Base-by-base conservation (phyloP, 2,888 invertebrate genomes). In the Bursaphelenchus okinawaensis region DNA sequence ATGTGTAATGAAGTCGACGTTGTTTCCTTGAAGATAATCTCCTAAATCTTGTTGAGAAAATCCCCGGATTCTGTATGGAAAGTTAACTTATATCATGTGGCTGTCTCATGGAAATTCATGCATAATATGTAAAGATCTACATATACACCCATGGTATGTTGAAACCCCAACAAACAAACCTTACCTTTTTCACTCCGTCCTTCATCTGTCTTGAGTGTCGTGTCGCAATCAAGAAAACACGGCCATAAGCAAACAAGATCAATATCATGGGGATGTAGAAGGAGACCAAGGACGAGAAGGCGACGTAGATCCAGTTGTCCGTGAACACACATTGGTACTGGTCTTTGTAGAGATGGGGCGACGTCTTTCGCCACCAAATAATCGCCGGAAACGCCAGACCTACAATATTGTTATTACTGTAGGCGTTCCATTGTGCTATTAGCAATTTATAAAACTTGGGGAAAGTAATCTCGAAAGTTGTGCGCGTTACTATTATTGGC, bases 201-300 rank as follows among this genome's bases (percentile, higher is more conserved):
- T 74, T 62, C 67, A 75, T 67, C 63, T 74, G 72, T 54, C 68
- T 65, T 19, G 77, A 73, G 67, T 80, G 78, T 28, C 78, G 69
- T 9, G 79, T 79, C 9, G 82, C 82, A 64, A 82, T 83, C 29
- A 81, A 67, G 66, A 76, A 81, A 28, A 75, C 74, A n/a, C 74
- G 62, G 84, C 91, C 93, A 84, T 98, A 98, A 4, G 95, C 95
- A 84, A 95, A 94, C 73, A 96, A 91, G 93, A 98, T 98, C 64
- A 98, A 91, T 83, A 92, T 89, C 27, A 96, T 86, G 27, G 98
- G 98, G 75, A 93, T 87, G 84, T 96, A 98, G 86, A 98, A 98
- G 22, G 95, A 95, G 81, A 98, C 92, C 71, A 93, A 90, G 55
- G 95, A 95, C 16, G 95, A 95, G 86, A 96, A 94, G 83, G 95